Evolutionary conservation across 2,888 invertebrate genomes (phyloP).

Genomic region (Melieria picta): DNA sequence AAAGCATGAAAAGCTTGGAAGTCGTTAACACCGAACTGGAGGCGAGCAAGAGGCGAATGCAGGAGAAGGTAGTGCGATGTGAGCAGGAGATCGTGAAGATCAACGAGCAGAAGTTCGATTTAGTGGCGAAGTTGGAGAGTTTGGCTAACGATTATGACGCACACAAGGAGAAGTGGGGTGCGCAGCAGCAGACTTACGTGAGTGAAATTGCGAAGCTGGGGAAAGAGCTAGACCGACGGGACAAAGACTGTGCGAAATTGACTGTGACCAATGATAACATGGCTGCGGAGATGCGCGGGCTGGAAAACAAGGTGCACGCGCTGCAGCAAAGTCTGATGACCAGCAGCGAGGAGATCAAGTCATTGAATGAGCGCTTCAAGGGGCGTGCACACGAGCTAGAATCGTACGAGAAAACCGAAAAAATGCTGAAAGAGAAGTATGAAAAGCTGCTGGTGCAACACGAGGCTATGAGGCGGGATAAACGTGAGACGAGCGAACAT

Average conservation of each 20-base stretch:
- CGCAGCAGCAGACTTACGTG: slow-evolving; percentile 25
- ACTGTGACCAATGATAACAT: slow-evolving; percentile 15
- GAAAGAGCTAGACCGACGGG: slow-evolving; percentile 8
- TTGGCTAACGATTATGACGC: slow-evolving; percentile 32
- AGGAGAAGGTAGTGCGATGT: slow-evolving; percentile 24
- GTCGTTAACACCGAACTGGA: slow-evolving; percentile 36
- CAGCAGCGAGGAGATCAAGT: slow-evolving; percentile 20
- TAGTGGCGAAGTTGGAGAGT: slow-evolving; percentile 35
- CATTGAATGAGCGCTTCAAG: slow-evolving; percentile 20
- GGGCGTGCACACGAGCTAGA: slow-evolving; percentile 34
- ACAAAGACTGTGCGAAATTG: background rate
- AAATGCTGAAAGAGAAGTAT: slow-evolving; percentile 40
- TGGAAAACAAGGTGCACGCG: slow-evolving; percentile 27
- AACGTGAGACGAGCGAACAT: slow-evolving; percentile 39
- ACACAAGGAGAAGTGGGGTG: slow-evolving; percentile 21
- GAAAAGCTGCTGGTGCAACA: slow-evolving; percentile 43
- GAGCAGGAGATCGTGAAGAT: slow-evolving; percentile 30
- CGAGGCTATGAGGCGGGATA: slow-evolving; percentile 39
- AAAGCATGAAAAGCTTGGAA: slow-evolving; percentile 33
- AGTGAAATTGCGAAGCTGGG: slow-evolving; percentile 22
- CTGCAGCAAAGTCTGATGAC: slow-evolving; percentile 22
- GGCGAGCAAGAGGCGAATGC: slow-evolving; percentile 28
- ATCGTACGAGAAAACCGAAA: slow-evolving; percentile 36
- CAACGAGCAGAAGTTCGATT: slow-evolving; percentile 38
- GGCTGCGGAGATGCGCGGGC: slow-evolving; percentile 12